These are phyloP conservation scores for Anser brachyrhynchus DNA, from an alignment of 2,113 vertebrate genomes.

Conservation along the genomic window DNA sequence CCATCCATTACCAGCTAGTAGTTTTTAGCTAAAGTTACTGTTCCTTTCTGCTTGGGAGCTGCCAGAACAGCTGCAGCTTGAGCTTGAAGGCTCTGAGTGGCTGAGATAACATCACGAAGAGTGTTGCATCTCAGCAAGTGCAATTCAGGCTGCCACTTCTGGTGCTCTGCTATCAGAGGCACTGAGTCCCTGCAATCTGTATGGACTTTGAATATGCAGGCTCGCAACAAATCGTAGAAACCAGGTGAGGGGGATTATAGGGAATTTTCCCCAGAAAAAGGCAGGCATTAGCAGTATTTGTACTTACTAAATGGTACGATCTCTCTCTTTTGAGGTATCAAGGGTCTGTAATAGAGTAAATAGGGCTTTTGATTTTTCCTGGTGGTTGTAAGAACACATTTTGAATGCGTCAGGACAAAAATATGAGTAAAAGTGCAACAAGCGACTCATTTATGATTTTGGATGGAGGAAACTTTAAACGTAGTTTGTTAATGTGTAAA, in stretches of 20 bases:
- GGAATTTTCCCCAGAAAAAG: not conserved
- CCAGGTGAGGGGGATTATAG: not conserved
- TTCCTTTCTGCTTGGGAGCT: not conserved
- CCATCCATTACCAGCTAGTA: not conserved
- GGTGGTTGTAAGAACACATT: not conserved
- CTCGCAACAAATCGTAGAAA: not conserved
- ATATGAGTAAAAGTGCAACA: not conserved
- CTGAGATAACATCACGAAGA: conserved; percentile 26
- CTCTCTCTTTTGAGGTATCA: not conserved
- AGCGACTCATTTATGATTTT: not conserved
- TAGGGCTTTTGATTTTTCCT: not conserved
- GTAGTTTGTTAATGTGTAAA: not conserved
- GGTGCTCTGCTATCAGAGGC: not conserved
- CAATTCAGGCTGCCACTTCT: conserved; percentile 17
- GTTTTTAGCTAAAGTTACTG: conserved; percentile 2
- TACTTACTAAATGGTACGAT: not conserved
- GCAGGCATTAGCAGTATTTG: not conserved
- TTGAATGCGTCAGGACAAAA: not conserved
- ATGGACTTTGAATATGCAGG: not conserved
- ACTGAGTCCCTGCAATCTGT: not conserved
- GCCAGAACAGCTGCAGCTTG: conserved; percentile 4
- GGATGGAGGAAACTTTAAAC: not conserved
- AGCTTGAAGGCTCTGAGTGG: conserved; percentile 57
- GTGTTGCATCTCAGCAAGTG: not conserved
- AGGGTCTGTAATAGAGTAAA: not conserved